Base-by-base conservation (phyloP, 2,797 vertebrate species). In the Danio tinwini region DNA sequence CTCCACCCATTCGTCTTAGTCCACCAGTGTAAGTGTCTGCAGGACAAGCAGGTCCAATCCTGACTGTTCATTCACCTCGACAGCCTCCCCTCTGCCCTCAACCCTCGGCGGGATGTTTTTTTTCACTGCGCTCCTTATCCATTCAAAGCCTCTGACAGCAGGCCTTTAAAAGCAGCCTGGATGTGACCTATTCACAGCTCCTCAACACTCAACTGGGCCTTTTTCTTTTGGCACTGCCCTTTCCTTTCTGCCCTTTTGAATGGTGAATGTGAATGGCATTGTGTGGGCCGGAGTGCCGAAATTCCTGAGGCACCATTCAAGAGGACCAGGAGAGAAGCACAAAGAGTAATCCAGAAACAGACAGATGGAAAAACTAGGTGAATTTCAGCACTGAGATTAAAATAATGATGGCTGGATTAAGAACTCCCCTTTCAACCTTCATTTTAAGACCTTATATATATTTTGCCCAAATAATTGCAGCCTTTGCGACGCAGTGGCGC, bases 251-350 rank as follows among this genome's bases (percentile, higher is more conserved):
- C 87, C 88, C 90, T 87, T 88, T 91, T 92, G 87, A 92, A 90
- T 90, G 87, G 91, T 92, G 90, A 93, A 91, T 85, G 86, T 92
- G 90, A 93, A 93, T 91, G 84, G 88, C 87, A 90, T 91, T 90
- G 90, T 91, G 86, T 88, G 68, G 82, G 83, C 85, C 85, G 87
- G 83, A 87, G 87, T 83, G 88, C 86, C 86, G 85, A 29, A 91
- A 91, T 90, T 91, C 87, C 86, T 82, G 47, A 83, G 83, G 89
- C 87, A 78, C 81, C 47, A 78, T 86, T 86, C 90, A 92, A 87
- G 86, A 86, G 86, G 88, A 88, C 89, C 86, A 86, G 85, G 88
- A 88, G 85, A 80, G 83, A 87, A 85, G 74, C 83, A 93, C 91
- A 92, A 93, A 93, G 89, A 85, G 87, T 19, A 19, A 83, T 88